phyloP scores from a whole-genome alignment of 2,797 vertebrate genomes.

The Alosa sapidissima region DNA sequence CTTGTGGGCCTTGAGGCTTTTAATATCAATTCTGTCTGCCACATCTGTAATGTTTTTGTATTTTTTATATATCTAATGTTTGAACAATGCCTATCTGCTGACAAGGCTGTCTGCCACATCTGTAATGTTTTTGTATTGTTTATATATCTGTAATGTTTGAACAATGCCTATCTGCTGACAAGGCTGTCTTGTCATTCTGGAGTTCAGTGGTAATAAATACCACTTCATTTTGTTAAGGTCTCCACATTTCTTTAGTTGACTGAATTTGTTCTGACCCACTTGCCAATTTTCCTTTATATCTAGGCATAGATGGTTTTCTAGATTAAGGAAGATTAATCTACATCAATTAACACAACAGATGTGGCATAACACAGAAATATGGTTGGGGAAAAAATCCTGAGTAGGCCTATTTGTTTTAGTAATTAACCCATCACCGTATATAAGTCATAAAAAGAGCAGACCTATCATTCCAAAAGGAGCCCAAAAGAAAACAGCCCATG shows the following conservation, averaged over 20 bases:
- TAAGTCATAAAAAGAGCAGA: background rate
- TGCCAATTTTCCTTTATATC: background rate
- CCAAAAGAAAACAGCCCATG: conserved; percentile 9
- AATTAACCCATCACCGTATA: background rate
- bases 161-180: background rate
- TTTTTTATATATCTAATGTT: too few relatives aligned
- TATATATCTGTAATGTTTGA: background rate
- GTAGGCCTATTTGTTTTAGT: background rate
- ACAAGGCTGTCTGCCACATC: background rate
- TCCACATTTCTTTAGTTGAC: background rate
- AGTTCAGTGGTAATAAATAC: too few relatives aligned
- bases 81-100: background rate
- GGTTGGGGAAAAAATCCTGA: background rate
- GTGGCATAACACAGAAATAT: background rate
- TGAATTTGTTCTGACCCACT: background rate
- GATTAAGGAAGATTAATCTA: background rate
- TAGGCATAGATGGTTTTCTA: background rate
- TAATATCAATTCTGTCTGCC: background rate
- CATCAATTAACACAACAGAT: background rate
- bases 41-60: background rate
- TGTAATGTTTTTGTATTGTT: background rate
- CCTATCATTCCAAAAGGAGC: background rate
- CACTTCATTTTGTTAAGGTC: too few relatives aligned
- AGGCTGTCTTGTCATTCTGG: too few relatives aligned
- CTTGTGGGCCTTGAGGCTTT: background rate